These are phyloP conservation scores for Chorisops tibialis DNA, from an alignment of 2,888 invertebrate genomes.

Conservation along the genomic window DNA sequence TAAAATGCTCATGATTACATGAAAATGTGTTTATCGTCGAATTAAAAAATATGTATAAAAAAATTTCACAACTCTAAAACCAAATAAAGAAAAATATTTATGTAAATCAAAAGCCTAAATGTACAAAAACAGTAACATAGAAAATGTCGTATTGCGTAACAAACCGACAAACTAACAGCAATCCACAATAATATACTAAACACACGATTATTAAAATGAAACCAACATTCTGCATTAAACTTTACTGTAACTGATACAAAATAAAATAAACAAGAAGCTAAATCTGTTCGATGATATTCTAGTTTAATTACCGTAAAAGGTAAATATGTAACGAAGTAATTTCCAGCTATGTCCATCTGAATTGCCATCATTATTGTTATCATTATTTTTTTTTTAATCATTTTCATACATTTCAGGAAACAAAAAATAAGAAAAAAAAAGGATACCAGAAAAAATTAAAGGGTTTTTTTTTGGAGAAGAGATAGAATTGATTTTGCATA, in stretches of 20 bases:
- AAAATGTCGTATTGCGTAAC: too few species aligned
- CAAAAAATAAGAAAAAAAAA: slow-evolving; percentile 29
- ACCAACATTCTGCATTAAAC: slow-evolving; percentile 2
- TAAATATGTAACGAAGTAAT: slow-evolving; percentile 39
- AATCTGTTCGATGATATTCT: slow-evolving; percentile 4
- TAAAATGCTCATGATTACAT: too few species aligned
- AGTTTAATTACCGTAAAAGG: slow-evolving; percentile 38
- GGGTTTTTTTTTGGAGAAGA: slow-evolving; percentile 7
- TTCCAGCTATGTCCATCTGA: slow-evolving; percentile 50
- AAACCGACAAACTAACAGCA: too few species aligned
- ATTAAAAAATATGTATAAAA: too few species aligned
- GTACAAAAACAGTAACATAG: too few species aligned
- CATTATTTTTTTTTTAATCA: slow-evolving; percentile 21
- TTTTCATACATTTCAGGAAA: slow-evolving; percentile 28
- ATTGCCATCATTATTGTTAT: slow-evolving; percentile 36
- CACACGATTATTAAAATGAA: slow-evolving; percentile 6
- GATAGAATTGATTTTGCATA: not conserved
- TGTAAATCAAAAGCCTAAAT: too few species aligned
- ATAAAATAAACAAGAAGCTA: slow-evolving; percentile 14
- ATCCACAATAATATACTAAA: not conserved
- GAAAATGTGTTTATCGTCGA: too few species aligned
- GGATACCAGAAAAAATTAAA: slow-evolving; percentile 24
- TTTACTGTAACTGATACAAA: slow-evolving; percentile 11
- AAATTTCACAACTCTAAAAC: too few species aligned
- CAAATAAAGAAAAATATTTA: too few species aligned